Evolutionary conservation across 2,113 vertebrate genomes (phyloP).

Genomic region (Trochalopteron elliotii): DNA sequence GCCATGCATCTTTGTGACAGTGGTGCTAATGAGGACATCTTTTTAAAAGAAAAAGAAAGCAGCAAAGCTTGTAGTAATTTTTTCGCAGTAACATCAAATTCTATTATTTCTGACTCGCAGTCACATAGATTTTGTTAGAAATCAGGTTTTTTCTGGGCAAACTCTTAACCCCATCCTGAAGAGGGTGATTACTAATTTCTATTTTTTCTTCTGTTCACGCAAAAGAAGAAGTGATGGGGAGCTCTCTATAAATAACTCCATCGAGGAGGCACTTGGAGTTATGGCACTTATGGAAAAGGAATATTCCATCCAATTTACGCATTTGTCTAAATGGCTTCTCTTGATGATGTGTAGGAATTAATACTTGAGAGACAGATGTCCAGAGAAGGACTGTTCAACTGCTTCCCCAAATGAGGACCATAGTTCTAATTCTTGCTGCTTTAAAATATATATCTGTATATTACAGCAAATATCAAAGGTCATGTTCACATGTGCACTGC

Average conservation of each 20-base stretch:
- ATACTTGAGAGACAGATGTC: constrained; percentile 55
- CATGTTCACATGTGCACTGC: neutral
- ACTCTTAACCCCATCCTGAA: neutral
- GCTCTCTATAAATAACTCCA: constrained; percentile 39
- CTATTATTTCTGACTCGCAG: neutral
- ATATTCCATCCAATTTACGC: neutral
- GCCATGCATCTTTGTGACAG: neutral
- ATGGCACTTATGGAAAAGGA: constrained; percentile 17
- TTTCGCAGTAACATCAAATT: neutral
- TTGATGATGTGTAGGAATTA: constrained; percentile 12
- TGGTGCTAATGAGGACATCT: neutral
- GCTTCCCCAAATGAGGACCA: neutral
- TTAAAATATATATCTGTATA: neutral
- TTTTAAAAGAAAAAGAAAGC: neutral
- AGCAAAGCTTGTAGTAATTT: constrained; percentile 2
- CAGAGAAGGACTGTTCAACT: constrained; percentile 10
- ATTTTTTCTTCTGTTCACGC: neutral
- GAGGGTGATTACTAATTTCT: constrained; percentile 37
- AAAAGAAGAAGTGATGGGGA: constrained; percentile 3
- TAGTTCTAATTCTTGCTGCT: neutral
- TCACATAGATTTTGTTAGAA: constrained; percentile 7
- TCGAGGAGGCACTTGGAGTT: constrained; percentile 18
- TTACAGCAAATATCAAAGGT: neutral
- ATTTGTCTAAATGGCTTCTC: constrained; percentile 18
- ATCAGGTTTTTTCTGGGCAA: neutral